phyloP scores from a whole-genome alignment of 2,888 invertebrate genomes.

The Bembecia ichneumoniformis region DNA sequence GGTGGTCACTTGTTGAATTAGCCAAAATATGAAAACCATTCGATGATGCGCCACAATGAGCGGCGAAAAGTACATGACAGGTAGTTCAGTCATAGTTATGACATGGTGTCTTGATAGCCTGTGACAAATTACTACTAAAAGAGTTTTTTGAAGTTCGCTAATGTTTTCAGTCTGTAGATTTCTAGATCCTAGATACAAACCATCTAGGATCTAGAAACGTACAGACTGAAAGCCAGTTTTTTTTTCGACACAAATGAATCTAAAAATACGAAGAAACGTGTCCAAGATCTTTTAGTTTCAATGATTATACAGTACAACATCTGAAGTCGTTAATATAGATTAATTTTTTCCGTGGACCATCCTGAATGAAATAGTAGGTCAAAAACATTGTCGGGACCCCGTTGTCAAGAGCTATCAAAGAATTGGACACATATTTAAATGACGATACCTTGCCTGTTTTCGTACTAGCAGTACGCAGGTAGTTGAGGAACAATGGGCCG shows the following conservation, averaged over 20 bases:
- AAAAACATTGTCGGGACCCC: not conserved
- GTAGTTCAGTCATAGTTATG: constrained; percentile 13
- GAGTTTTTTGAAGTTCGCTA: too few relatives aligned
- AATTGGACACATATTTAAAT: not conserved
- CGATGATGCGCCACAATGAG: not conserved
- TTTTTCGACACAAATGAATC: too few relatives aligned
- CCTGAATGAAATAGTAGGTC: not conserved
- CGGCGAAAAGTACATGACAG: constrained; percentile 15
- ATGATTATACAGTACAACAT: not conserved
- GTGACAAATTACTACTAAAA: not conserved
- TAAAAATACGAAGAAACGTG: constrained; percentile 6
- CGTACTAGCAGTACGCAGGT: too few relatives aligned
- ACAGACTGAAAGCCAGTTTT: too few relatives aligned
- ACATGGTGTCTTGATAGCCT: constrained; percentile 11
- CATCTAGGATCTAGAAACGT: too few relatives aligned
- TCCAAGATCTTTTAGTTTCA: not conserved
- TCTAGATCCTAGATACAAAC: constrained; percentile 13
- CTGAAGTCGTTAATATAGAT: not conserved
- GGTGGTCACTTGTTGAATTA: constrained; percentile 10
- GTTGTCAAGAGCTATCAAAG: not conserved
- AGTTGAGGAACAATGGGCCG: too few relatives aligned
- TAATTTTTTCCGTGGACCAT: not conserved
- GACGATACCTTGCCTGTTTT: not conserved
- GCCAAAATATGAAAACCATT: not conserved
- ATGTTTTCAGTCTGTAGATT: constrained; percentile 14